Base-by-base conservation (phyloP, 2,888 invertebrate species). In the Acronicta leporina region DNA sequence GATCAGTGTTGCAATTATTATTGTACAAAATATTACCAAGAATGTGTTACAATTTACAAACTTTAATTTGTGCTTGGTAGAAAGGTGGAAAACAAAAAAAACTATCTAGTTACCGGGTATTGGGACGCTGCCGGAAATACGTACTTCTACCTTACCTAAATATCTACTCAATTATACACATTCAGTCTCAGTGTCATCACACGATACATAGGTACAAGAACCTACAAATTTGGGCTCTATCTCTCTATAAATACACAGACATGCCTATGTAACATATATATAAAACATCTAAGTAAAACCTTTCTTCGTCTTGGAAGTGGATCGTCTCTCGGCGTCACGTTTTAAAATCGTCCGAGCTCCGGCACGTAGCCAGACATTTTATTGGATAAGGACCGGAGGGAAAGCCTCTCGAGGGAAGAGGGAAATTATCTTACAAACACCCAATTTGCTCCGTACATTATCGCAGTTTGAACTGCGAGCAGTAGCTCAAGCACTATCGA, bases 361-460 rank as follows among this genome's bases (percentile, higher is more conserved):
- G 55, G 52, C 62, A 77, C 64, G 71, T 74, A 77, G 51, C 41
- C 41, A 48, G 58, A 50, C 65, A 59, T 75, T 73, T 58, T 65
- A 77, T 77, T 75, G 65, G 63, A 74, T 77, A 73, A 70, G 65
- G 56, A 57, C 51, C 53, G 35, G 43, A 49, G 42, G 25, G 65
- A 43, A 59, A 65, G 40, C 49, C 65, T 61, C 72, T 71, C 57
- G 30, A 42, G 49, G 49, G 66, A 48, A 75, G 47, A 41, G 46
- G 61, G 52, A 70, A 72, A 70, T 72, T 75, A 56, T 74, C 52
- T 55, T 51, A 62, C 75, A 72, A 72, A 70, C 75, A 70, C 43
- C 75, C 73, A 75, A 72, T 67, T 62, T 63, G 73, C 49, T 49
- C 43, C 13, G 56, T 55, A 48, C 63, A 63, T 61, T 59, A 68